These are phyloP conservation scores for Lysandra coridon DNA, from an alignment of 2,888 invertebrate genomes.

Conservation along the genomic window DNA sequence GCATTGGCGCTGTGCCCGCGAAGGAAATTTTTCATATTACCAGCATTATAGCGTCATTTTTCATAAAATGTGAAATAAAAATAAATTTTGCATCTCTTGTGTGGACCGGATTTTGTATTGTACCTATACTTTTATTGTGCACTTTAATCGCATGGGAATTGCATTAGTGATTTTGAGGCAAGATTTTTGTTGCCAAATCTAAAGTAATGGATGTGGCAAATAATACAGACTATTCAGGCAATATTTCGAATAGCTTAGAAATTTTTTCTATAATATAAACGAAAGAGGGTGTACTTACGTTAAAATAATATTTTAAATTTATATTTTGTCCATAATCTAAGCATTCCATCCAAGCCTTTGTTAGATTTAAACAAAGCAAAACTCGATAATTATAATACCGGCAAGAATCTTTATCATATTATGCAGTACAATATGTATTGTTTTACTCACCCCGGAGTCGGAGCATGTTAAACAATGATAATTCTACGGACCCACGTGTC, in stretches of 20 bases:
- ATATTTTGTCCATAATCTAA: background rate
- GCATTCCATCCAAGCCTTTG: background rate
- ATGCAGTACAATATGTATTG: constrained; percentile 32
- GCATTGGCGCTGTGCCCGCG: constrained; percentile 45
- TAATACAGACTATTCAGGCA: background rate
- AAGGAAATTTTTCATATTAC: constrained; percentile 45
- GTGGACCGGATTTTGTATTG: constrained; percentile 32
- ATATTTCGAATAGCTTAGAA: background rate
- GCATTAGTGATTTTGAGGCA: background rate
- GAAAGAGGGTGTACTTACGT: too few species aligned
- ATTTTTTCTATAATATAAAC: background rate
- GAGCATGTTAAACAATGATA: constrained; percentile 64
- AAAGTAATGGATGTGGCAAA: constrained; percentile 14
- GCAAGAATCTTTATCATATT: constrained; percentile 27
- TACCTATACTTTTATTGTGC: constrained; percentile 27
- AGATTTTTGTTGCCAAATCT: constrained; percentile 32
- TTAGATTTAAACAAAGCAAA: constrained; percentile 19
- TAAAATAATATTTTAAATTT: background rate
- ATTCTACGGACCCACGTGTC: constrained; percentile 54
- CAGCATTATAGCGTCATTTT: constrained; percentile 44
- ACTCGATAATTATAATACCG: constrained; percentile 22
- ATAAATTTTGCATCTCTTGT: constrained; percentile 39
- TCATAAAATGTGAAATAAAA: constrained; percentile 43
- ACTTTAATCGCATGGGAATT: background rate
- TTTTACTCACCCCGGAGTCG: constrained; percentile 38